phyloP scores from a whole-genome alignment of 2,797 vertebrate species.

The Falco berigora region DNA sequence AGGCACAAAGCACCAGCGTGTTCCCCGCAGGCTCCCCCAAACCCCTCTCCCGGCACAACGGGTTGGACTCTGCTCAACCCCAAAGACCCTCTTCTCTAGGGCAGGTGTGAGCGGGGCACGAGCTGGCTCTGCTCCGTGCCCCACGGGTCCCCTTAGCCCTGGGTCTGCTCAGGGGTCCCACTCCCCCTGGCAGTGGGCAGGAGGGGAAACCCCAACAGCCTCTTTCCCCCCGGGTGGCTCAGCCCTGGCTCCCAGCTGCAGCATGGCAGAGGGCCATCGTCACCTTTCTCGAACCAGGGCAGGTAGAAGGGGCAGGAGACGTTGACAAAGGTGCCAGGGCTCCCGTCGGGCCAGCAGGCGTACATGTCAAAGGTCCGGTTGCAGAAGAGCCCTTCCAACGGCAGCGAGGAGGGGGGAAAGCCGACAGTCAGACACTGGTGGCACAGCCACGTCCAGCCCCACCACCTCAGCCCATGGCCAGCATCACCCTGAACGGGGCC shows the following conservation, averaged over 20 bases:
- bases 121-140: neutral
- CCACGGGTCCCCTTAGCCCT: fast-evolving
- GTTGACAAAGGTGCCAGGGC: conserved; percentile 77
- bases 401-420: neutral
- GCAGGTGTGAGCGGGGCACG: fast-evolving
- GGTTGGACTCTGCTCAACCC: neutral
- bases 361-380: conserved; percentile 89
- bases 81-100: neutral
- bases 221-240: neutral
- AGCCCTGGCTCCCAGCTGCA: neutral
- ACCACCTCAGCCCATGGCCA: neutral
- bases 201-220: neutral
- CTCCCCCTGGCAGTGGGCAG: fast-evolving
- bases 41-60: neutral
- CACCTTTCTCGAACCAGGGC: conserved; percentile 87
- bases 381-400: conserved; percentile 68
- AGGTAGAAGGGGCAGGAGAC: conserved; percentile 88
- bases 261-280: neutral
- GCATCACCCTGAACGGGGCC: neutral
- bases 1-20: neutral
- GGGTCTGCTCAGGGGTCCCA: neutral
- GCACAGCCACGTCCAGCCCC: fast-evolving
- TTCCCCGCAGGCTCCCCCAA: neutral
- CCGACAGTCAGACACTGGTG: fast-evolving
- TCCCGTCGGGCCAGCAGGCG: conserved; percentile 87